Percentiles rank a stretch among this genome's conserved stretches.
phyloP scores from a whole-genome alignment of 1,140 invertebrate species.

The Mycetomoellerius zeteki region DNA sequence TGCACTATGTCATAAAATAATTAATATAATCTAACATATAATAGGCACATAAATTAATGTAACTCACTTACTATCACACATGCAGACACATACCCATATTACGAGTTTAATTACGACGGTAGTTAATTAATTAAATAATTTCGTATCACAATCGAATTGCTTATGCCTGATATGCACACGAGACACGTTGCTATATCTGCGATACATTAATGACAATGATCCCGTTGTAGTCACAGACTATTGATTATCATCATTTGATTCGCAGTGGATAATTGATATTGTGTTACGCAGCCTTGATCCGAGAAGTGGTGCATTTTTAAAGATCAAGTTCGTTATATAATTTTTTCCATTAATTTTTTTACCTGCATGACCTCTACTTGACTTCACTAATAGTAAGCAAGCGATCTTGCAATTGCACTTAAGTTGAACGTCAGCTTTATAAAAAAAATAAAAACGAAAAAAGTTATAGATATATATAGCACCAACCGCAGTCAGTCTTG shows the following conservation, averaged over 20 bases:
- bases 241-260: not conserved
- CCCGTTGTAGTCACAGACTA: not conserved
- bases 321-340: not conserved
- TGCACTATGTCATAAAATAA: conserved; percentile 1
- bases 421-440: not conserved
- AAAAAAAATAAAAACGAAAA: not conserved
- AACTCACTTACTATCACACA: not conserved
- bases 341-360: not conserved
- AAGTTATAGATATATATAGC: not conserved
- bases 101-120: not conserved
- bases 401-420: no score
- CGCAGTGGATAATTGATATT: not conserved
- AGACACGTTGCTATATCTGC: not conserved
- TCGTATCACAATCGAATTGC: not conserved
- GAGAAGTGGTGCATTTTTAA: not conserved
- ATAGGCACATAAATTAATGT: not conserved
- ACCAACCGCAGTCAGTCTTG: not conserved
- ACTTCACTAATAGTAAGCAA: not conserved
- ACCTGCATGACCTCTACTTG: not conserved
- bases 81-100: no score
- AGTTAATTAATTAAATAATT: conserved; percentile 28
- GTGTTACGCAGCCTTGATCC: not conserved
- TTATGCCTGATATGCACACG: not conserved
- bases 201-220: not conserved
- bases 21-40: conserved; percentile 22